phyloP scores from a whole-genome alignment of 2,888 invertebrate genomes.

The Theretra japonica region DNA sequence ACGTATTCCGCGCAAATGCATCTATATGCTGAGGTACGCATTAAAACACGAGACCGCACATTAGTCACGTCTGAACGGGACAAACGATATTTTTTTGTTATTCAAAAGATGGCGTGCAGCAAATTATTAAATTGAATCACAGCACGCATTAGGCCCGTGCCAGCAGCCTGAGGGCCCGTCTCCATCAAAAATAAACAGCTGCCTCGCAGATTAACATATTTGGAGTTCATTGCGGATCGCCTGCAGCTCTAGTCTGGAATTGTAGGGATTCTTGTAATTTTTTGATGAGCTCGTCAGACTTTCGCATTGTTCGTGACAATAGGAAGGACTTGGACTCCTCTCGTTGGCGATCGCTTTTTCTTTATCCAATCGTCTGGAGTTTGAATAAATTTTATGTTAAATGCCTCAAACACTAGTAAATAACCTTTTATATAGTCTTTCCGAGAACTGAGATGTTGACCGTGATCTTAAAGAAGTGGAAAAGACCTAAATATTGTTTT shows the following conservation, averaged over 20 bases:
- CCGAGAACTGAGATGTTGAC: neutral
- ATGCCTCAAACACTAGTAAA: neutral
- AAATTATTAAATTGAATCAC: slow-evolving; percentile 53
- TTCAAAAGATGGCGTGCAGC: slow-evolving; percentile 54
- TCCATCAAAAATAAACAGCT: slow-evolving; percentile 39
- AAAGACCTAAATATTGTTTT: neutral
- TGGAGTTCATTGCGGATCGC: slow-evolving; percentile 23
- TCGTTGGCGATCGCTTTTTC: neutral
- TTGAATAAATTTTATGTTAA: slow-evolving; percentile 9
- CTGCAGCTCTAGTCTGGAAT: slow-evolving; percentile 18
- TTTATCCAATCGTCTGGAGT: neutral
- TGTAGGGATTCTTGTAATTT: slow-evolving; percentile 26
- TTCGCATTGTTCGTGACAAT: slow-evolving; percentile 17
- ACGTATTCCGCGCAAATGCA: neutral
- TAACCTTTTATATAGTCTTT: neutral
- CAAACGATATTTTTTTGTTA: slow-evolving; percentile 23
- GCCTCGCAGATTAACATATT: slow-evolving; percentile 29
- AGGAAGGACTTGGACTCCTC: neutral
- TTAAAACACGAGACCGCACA: neutral
- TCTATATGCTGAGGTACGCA: neutral
- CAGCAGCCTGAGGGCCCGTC: slow-evolving; percentile 47
- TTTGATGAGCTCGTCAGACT: slow-evolving; percentile 8
- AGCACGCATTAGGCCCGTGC: slow-evolving; percentile 54
- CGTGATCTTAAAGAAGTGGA: neutral
- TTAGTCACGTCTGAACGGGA: slow-evolving; percentile 3